Conservation (phyloP, 2,113 vertebrate genomes). For the Rallus limicola region DNA sequence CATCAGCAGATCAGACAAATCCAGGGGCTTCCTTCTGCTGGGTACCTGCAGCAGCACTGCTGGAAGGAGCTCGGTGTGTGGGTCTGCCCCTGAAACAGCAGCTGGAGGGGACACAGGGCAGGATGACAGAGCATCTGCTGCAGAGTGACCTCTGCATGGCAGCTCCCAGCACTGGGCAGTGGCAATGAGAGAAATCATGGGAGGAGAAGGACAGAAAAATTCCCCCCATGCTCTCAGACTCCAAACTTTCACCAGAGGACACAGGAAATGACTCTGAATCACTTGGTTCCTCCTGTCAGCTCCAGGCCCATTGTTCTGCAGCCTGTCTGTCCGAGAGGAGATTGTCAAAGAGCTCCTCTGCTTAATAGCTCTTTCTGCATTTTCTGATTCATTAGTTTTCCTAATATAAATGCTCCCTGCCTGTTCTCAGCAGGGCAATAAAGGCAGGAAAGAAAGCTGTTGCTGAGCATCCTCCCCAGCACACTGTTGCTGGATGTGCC, state of each 20-base stretch:
- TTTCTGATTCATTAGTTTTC: constrained; percentile 18
- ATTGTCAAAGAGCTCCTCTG: not conserved
- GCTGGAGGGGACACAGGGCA: not conserved
- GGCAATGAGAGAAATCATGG: not conserved
- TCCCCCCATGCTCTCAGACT: not conserved
- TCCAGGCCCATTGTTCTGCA: not conserved
- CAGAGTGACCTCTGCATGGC: not conserved
- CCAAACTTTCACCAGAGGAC: not conserved
- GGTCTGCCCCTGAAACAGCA: not conserved
- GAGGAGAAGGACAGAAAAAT: not conserved
- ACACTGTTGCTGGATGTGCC: accelerated
- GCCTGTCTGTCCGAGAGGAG: not conserved
- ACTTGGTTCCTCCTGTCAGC: not conserved
- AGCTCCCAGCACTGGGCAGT: not conserved
- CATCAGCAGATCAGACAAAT: not conserved
- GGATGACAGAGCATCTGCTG: not conserved
- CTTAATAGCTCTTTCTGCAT: not conserved
- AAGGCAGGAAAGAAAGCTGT: not conserved
- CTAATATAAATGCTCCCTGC: not conserved
- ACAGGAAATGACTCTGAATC: not conserved
- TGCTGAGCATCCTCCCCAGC: not conserved
- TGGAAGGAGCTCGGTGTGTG: not conserved
- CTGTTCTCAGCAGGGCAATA: not conserved
- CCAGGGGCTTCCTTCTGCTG: not conserved
- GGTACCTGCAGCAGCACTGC: not conserved